These are phyloP conservation scores for Brachypalpus laphriformis DNA, from an alignment of 2,888 invertebrate genomes.

Conservation along the genomic window DNA sequence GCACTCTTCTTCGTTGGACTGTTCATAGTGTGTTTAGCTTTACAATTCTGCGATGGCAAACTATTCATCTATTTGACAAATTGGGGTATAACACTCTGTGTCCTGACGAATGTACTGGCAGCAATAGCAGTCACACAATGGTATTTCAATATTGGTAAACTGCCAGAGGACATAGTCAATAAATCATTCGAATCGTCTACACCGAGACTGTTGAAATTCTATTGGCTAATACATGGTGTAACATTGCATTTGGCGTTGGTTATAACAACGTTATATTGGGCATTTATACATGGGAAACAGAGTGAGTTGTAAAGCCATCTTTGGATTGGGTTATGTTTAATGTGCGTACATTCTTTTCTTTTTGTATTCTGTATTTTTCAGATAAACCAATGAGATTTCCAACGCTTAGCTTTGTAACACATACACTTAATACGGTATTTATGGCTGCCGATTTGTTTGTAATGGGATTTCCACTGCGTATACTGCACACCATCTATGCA, in stretches of 20 bases:
- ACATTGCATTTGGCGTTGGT: constrained; percentile 87
- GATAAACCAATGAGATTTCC: constrained; percentile 86
- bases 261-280: constrained; percentile 90
- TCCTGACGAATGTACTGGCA: constrained; percentile 79
- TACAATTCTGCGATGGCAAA: constrained; percentile 78
- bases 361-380: constrained; percentile 77
- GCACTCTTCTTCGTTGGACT: constrained; percentile 79
- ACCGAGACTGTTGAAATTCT: constrained; percentile 83
- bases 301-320: constrained; percentile 78
- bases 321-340: background rate
- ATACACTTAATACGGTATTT: constrained; percentile 89
- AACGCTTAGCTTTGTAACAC: constrained; percentile 88
- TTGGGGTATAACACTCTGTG: constrained; percentile 81
- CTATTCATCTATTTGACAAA: constrained; percentile 82
- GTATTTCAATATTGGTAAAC: constrained; percentile 78
- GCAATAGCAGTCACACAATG: constrained; percentile 80
- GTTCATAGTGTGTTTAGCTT: constrained; percentile 77
- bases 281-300: constrained; percentile 81
- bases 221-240: constrained; percentile 88
- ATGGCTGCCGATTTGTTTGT: constrained; percentile 89
- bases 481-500: constrained; percentile 86
- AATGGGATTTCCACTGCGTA: constrained; percentile 88
- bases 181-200: constrained; percentile 75
- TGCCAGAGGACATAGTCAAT: constrained; percentile 75
- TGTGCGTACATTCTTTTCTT: background rate